Conservation (phyloP, 2,113 vertebrate species). For the Callionymus lyra region DNA sequence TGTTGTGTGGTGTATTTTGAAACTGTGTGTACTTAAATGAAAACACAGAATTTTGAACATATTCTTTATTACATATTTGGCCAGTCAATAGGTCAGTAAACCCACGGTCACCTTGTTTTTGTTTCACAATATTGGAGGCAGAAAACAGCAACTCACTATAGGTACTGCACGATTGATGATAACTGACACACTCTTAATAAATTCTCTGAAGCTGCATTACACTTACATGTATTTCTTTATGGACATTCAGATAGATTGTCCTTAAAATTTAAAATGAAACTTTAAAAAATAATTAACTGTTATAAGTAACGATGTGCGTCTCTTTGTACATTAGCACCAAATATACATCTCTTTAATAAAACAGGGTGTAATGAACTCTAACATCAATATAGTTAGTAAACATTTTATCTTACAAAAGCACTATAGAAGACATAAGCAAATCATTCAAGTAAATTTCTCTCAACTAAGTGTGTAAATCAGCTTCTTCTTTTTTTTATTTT, state of each 20-base stretch:
- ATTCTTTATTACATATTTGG: conserved; percentile 36
- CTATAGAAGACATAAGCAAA: background rate
- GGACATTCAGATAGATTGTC: conserved; percentile 1
- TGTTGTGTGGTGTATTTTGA: too few species aligned
- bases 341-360: conserved; percentile 24
- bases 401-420: background rate
- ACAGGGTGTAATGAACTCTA: background rate
- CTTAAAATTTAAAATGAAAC: conserved; percentile 11
- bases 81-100: conserved; percentile 23
- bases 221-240: conserved; percentile 12
- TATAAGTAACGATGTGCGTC: conserved; percentile 16
- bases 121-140: conserved; percentile 27
- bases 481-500: background rate
- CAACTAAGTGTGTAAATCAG: background rate
- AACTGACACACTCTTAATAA: conserved; percentile 21
- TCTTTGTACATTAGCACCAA: conserved; percentile 58
- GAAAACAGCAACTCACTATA: conserved; percentile 31
- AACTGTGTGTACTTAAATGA: too few species aligned
- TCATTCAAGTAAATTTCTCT: background rate
- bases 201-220: conserved; percentile 29
- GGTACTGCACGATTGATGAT: conserved; percentile 41
- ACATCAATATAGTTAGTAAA: background rate
- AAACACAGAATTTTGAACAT: conserved; percentile 17
- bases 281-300: conserved; percentile 21
- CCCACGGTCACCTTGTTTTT: conserved; percentile 21